Evolutionary conservation across 2,797 vertebrate genomes (phyloP), one percentile per base, ranked within the genome.

Genomic region (Oreonectes daqikongensis): DNA sequence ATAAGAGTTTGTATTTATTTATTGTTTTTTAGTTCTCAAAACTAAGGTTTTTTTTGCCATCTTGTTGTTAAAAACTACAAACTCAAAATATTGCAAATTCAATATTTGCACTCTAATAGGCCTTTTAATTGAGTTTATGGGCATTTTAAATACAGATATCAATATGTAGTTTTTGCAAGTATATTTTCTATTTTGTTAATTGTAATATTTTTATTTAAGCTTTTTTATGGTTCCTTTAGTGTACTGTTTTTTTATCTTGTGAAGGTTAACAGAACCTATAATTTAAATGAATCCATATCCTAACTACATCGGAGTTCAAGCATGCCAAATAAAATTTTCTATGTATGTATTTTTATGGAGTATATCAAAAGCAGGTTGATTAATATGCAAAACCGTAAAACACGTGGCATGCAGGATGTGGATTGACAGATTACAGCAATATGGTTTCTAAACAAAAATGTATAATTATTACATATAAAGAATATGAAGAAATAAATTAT

Each of bases 331-430:
- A 17, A 15, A 72, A 28, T 61, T 72, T 77, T 53, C 61, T 82
- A 79, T 85, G 76, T 65, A 80, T 59, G 59, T 77, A 78, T 75
- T 81, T 79, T 72, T 81, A 80, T 57, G 73, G 28, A 64, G 26
- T 72, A 75, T 68, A 76, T 61, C 46, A 60, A 75, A 69, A 77
- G 17, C 60, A 50, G 85, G 26, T 8, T 59, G 14, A 89, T 70
- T 86, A 74, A 84, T 85, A 88, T 87, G 84, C 89, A 85, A 55
- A 78, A 61, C 24, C 18, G 82, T 82, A 85, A 82, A 89, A 87
- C 90, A 90, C 40, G 10, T 88, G 93, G 96, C 97, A 97, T 98
- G 97, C 95, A 91, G 93, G 88, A 75, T 83, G 81, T 74, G 78
- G 76, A 71, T 90, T 89, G 87, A 89, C 87, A 88, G 83, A 92